Conservation (phyloP, 2,797 vertebrate genomes). For the Glossophaga mutica region DNA sequence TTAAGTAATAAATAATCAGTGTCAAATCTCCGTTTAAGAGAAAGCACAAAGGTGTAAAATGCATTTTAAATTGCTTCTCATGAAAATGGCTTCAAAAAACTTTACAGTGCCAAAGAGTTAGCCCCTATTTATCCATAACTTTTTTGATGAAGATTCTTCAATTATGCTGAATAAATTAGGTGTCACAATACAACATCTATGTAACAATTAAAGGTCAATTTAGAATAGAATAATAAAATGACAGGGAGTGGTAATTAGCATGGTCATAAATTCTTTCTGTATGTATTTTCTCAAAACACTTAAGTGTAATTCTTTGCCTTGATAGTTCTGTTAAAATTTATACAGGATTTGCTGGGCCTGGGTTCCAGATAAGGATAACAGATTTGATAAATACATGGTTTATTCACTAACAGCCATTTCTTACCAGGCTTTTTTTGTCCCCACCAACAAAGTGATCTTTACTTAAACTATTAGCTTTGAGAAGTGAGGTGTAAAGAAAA, state of each 20-base stretch:
- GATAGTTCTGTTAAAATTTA: neutral
- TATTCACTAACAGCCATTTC: neutral
- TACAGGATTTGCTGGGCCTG: neutral
- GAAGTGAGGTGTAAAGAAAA: neutral
- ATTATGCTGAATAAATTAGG: neutral
- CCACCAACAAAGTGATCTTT: neutral
- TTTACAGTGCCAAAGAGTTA: neutral
- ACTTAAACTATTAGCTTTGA: neutral
- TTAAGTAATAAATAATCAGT: neutral
- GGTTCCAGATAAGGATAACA: neutral
- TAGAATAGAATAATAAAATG: constrained; percentile 12
- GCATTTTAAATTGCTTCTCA: neutral
- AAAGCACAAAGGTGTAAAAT: neutral
- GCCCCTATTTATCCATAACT: neutral
- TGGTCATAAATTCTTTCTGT: neutral
- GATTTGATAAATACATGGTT: neutral
- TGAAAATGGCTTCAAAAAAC: constrained; percentile 21
- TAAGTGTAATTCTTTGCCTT: neutral
- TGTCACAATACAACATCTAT: neutral
- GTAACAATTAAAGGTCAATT: constrained; percentile 43
- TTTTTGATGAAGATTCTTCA: neutral
- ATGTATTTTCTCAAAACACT: neutral
- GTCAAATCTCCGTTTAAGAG: neutral
- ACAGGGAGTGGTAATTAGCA: neutral
- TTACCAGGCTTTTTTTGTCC: neutral